Base-by-base conservation (phyloP, 2,888 invertebrate genomes). In the Antitype chi region DNA sequence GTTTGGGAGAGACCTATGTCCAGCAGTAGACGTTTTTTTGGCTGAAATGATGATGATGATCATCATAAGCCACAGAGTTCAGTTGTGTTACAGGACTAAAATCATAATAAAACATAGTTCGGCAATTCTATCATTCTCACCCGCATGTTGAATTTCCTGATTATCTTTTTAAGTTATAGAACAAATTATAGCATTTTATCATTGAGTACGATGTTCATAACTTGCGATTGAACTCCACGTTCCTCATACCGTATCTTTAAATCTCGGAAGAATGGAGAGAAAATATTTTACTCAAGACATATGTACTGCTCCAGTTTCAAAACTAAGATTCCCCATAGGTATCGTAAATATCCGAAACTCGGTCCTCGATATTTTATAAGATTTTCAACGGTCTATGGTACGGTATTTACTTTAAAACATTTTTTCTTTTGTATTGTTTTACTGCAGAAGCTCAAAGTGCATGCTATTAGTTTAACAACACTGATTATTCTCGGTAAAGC, bases 261-360 rank as follows among this genome's bases (percentile, higher is more conserved):
- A 84, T 86, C 76, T 76, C 52, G 17, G 32, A 70, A 76, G 67
- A 70, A 72, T 62, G 57, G 47, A 17, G 49, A 62, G 75, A 52
- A 78, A 53, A 74, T 85, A 87, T 78, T 67, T 86, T 72, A 80
- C 87, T 76, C 52, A 63, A 80, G 74, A 81, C 71, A 47, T 75
- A 79, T 49, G 71, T 43, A 66, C 49, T 84, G 85, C 69, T 80
- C 62, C 72, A 69, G 63, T 87, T 87, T 74, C 75, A 86, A 74
- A 86, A 78, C 81, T 75, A 75, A 84, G 78, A 87, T 84, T 85
- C 81, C 85, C 85, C 87, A 76, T 74, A 76, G 85, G 87, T 76
- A 74, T 78, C 74, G 74, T 87, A 87, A 81, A 81, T 81, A 85
- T 72, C 67, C 73, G 57, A 84, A 84, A 76, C 62, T 67, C 67